Conservation (phyloP, 1,140 invertebrate species). For the Laupala kohalensis region DNA sequence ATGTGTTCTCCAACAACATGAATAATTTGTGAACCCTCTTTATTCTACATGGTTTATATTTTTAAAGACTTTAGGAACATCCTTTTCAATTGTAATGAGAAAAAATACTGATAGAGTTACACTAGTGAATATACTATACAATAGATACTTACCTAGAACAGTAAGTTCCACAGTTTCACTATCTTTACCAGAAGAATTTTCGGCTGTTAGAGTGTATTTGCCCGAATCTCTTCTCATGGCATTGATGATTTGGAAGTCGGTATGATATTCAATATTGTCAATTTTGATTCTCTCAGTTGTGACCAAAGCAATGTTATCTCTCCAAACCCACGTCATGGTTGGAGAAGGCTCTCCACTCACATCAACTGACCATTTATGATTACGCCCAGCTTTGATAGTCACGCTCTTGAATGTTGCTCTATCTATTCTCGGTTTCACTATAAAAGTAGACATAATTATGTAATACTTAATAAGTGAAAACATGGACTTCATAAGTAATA, state of each 20-base stretch:
- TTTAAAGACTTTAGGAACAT: no score
- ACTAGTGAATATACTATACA: no score
- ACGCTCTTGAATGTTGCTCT: constrained; percentile 74
- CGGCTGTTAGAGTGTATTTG: constrained; percentile 75
- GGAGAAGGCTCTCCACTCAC: constrained; percentile 81
- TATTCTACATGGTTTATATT: no score
- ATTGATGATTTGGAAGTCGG: constrained; percentile 72
- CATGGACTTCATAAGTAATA: not conserved
- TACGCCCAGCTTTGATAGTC: constrained; percentile 76
- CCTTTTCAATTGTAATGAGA: no score
- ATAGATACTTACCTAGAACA: constrained; percentile 54
- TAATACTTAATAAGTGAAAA: not conserved
- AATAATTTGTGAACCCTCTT: no score
- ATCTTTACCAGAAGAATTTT: constrained; percentile 82
- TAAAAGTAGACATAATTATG: no score
- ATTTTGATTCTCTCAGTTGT: constrained; percentile 77
- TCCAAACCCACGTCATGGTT: constrained; percentile 71
- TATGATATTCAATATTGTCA: constrained; percentile 82
- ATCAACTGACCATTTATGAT: constrained; percentile 85
- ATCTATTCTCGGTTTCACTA: constrained; percentile 86
- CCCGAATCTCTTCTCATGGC: constrained; percentile 79
- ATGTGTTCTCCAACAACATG: no score
- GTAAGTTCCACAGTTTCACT: constrained; percentile 80
- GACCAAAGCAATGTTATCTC: constrained; percentile 65
- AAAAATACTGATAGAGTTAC: no score